These are phyloP conservation scores for Mesoligia furuncula DNA, from an alignment of 2,888 invertebrate species.

Conservation along the genomic window DNA sequence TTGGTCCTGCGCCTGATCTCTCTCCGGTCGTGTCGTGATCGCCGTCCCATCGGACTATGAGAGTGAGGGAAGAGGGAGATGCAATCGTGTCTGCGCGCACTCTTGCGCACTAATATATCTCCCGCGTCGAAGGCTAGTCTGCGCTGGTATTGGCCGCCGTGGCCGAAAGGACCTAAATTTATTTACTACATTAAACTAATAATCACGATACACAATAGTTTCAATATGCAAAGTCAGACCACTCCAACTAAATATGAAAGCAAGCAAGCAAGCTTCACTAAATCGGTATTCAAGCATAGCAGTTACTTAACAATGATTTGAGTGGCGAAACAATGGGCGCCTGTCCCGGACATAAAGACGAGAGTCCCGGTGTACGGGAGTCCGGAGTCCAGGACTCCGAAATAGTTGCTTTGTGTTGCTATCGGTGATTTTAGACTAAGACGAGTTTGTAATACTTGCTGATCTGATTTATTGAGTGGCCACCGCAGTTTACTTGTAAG, in stretches of 20 bases:
- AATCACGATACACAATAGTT: constrained; percentile 14
- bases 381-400: constrained; percentile 7
- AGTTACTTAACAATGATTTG: constrained; percentile 55
- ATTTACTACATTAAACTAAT: neutral
- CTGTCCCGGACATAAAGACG: constrained; percentile 53
- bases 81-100: no score
- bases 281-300: constrained; percentile 33
- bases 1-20: no score
- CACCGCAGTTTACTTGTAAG: constrained; percentile 45
- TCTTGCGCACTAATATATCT: no score
- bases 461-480: constrained; percentile 58
- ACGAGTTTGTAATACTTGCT: constrained; percentile 56
- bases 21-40: no score
- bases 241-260: constrained; percentile 3
- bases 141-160: no score
- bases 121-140: no score
- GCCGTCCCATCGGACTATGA: no score
- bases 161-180: no score
- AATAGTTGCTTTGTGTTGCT: constrained; percentile 61
- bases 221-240: constrained; percentile 1
- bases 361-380: constrained; percentile 18
- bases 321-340: constrained; percentile 53
- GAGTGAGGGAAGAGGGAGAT: no score
- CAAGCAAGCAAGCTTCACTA: constrained; percentile 11
- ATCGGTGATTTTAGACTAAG: constrained; percentile 41